These are phyloP conservation scores for Acrobasis repandana DNA, from an alignment of 2,888 invertebrate species.

Conservation along the genomic window DNA sequence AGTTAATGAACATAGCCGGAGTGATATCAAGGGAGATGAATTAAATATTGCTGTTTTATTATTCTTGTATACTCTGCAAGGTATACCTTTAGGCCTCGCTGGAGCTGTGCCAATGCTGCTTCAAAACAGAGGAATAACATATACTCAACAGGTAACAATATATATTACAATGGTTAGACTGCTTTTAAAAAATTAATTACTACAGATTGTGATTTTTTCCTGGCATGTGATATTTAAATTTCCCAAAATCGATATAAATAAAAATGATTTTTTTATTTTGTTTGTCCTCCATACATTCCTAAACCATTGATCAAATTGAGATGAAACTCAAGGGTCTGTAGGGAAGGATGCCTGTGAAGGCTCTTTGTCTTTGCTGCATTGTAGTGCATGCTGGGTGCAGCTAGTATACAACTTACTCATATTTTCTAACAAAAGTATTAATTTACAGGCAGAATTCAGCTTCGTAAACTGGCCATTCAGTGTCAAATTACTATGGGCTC, in stretches of 20 bases:
- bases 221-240: no score
- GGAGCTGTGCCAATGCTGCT: conserved; percentile 97
- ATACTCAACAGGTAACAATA: conserved; percentile 90
- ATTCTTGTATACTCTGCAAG: conserved; percentile 96
- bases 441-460: conserved; percentile 92
- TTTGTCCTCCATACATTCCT: no score
- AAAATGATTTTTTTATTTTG: no score
- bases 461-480: conserved; percentile 96
- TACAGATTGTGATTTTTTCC: no score
- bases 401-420: no score
- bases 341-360: no score
- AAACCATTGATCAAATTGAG: no score
- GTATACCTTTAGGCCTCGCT: conserved; percentile 96
- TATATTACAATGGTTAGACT: conserved; percentile 15
- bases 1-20: conserved; percentile 46
- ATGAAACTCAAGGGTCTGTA: no score
- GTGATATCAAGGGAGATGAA: conserved; percentile 88
- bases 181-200: conserved; percentile 22
- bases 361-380: no score
- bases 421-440: conserved; percentile 11
- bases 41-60: conserved; percentile 93
- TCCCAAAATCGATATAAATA: no score
- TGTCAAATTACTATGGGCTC: conserved; percentile 98
- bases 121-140: conserved; percentile 95
- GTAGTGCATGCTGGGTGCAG: no score